Evolutionary conservation across 2,888 invertebrate species (phyloP), one percentile per base, ranked within the genome.

Genomic region (Andrena camellia): DNA sequence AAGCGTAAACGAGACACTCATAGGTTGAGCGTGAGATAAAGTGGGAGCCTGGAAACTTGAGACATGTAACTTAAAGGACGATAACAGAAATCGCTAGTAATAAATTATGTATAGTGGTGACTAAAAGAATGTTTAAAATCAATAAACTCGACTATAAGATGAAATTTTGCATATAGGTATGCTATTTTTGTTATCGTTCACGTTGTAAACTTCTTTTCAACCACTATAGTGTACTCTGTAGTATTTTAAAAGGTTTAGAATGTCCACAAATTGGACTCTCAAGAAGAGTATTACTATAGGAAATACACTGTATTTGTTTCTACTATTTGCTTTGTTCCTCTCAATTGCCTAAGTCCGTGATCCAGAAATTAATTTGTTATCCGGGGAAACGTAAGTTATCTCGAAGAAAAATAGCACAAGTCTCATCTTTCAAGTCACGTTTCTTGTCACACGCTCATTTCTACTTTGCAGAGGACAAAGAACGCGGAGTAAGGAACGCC

Each of bases 1-100:
- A 86, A 88, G 75, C 84, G 86, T 81, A 87, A 82, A 85, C 29
- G 54, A 66, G 64, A 71, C 54, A 69, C n/a, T 17, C 42, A 13
- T n/a, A 35, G 60, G 6, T 13, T 17, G n/a, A 79, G 52, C 42
- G 23, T 42, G 26, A 33, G 68, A 33, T 62, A 20, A 75, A 68
- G 52, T 54, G 35, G 23, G 54, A 48, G 33, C 29, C 52, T 62
- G 3, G 62, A 74, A 42, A 68, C 20, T 52, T 23, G 63, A 64
- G 7, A 54, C 29, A 5, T 50, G 20, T n/a, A 23, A 54, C 42
- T 4, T 57, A 5, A 1, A 31, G n/a, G 0, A 60, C 23, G 48
- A 23, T 54, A 17, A 17, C 17, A 42, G 42, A 42, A 42, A 42
- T 42, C 26, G 4, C 8, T 57, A 4, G 2, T 57, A 23, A 26